Conservation (phyloP, 2,113 vertebrate species). For the Lasiurus borealis region DNA sequence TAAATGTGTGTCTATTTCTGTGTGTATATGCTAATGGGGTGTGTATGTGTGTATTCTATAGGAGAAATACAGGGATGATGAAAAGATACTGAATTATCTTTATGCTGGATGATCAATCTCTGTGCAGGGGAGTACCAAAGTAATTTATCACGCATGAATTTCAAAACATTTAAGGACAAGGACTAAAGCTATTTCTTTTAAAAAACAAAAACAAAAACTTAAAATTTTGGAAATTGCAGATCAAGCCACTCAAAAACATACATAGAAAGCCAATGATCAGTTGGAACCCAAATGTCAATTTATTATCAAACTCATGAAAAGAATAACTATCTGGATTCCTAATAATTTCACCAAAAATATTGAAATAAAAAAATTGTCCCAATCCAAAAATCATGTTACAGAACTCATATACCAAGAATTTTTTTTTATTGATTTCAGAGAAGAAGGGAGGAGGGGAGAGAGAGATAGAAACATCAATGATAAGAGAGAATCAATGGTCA, state of each 20-base stretch:
- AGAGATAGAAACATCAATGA: too few species aligned
- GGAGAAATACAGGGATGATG: background rate
- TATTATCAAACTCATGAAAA: constrained; percentile 1
- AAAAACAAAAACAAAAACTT: background rate
- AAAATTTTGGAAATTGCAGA: background rate
- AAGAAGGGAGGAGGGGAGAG: too few species aligned
- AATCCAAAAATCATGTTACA: background rate
- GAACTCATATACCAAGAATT: background rate
- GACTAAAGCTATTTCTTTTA: background rate
- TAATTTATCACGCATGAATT: background rate
- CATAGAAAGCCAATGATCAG: background rate
- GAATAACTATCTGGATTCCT: constrained; percentile 10
- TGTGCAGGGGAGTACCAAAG: background rate
- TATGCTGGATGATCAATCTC: background rate
- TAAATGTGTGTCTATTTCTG: background rate
- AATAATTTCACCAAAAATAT: background rate
- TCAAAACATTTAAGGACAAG: constrained; percentile 12
- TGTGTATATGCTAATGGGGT: background rate
- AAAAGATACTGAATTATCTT: background rate
- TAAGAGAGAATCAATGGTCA: too few species aligned
- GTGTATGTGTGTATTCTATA: background rate
- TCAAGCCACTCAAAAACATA: background rate
- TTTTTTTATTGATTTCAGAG: too few species aligned
- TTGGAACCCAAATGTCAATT: constrained; percentile 30
- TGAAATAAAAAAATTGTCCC: background rate